These are phyloP conservation scores for Tragelaphus oryx DNA, from an alignment of 2,797 vertebrate species.

Conservation along the genomic window DNA sequence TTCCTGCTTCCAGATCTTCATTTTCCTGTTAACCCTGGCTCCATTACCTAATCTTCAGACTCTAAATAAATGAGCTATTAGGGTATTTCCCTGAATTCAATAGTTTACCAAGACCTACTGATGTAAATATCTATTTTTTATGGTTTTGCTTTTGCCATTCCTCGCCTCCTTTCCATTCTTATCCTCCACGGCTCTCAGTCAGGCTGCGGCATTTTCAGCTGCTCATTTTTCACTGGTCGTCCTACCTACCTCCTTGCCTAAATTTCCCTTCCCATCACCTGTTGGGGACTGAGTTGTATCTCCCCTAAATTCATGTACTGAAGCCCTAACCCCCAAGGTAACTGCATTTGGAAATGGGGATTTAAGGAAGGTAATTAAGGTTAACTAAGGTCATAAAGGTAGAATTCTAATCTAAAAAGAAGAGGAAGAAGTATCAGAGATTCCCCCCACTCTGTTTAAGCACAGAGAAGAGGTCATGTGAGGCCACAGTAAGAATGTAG, in stretches of 20 bases:
- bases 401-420: background rate
- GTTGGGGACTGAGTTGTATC: background rate
- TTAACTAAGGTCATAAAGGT: background rate
- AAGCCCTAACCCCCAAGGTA: background rate
- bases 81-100: background rate
- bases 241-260: background rate
- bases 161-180: background rate
- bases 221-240: background rate
- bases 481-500: background rate
- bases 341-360: background rate
- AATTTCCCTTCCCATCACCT: background rate
- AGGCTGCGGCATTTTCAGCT: background rate
- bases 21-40: background rate
- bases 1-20: background rate
- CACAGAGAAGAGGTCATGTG: background rate
- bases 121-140: background rate
- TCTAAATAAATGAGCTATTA: background rate
- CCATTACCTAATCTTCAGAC: background rate
- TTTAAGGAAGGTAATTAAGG: background rate
- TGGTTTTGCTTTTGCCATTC: background rate
- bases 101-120: background rate
- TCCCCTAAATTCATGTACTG: background rate
- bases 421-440: background rate
- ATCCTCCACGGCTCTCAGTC: accelerated
- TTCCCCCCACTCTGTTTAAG: background rate